Conservation (phyloP, 2,797 vertebrate species). For the Paedocypris micromegethes region DNA sequence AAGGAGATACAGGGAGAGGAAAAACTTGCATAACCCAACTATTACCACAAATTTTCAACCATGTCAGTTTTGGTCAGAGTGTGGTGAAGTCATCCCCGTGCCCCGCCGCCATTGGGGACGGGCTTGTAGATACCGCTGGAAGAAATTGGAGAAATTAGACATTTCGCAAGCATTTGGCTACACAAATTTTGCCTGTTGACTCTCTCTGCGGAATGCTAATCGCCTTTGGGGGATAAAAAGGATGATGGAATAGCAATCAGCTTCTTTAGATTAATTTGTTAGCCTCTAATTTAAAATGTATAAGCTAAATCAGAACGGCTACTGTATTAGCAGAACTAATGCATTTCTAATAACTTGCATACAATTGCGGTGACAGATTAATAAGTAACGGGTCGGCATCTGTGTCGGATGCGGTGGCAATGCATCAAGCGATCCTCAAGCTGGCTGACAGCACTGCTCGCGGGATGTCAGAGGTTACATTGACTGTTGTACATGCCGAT, state of each 20-base stretch:
- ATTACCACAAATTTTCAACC: conserved; percentile 39
- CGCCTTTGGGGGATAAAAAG: not conserved
- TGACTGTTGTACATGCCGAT: conserved; percentile 8
- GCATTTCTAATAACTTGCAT: conserved; percentile 63
- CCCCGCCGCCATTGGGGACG: not conserved
- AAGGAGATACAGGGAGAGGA: conserved; percentile 45
- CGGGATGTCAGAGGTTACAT: conserved; percentile 7
- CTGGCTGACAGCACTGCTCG: conserved; percentile 43
- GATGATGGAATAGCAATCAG: conserved; percentile 56
- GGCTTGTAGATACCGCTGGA: not conserved
- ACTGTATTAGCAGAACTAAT: conserved; percentile 55
- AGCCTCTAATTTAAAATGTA: conserved; percentile 58
- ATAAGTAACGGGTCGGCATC: conserved; percentile 51
- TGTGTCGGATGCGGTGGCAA: conserved; percentile 43
- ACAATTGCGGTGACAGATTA: conserved; percentile 50
- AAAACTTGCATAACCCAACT: conserved; percentile 60
- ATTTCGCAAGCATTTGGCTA: not conserved
- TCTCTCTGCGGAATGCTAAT: conserved; percentile 18
- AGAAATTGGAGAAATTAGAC: conserved; percentile 9
- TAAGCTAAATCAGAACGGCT: conserved; percentile 57
- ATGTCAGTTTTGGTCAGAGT: conserved; percentile 20
- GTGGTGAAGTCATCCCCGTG: conserved; percentile 18
- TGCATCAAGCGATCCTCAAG: conserved; percentile 36
- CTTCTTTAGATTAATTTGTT: conserved; percentile 53
- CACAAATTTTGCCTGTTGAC: not conserved